Evolutionary conservation across 2,888 invertebrate species (phyloP), one percentile per base, ranked within the genome.

Genomic region (Hipparchia sbordonii): DNA sequence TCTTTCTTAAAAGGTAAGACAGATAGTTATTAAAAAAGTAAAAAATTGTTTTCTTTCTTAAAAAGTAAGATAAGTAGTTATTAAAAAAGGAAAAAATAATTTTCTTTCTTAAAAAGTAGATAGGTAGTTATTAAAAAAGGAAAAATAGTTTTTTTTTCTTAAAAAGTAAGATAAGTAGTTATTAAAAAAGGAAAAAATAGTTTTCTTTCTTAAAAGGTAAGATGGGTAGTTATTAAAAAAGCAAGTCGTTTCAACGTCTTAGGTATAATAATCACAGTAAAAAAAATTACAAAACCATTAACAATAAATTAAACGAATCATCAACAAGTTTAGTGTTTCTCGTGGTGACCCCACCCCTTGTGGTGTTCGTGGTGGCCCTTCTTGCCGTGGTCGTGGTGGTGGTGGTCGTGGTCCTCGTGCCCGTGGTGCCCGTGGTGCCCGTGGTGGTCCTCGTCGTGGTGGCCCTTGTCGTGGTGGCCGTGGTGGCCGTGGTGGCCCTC

Each of bases 371-470:
- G 96, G 56, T 95, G 96, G 67, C 96, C 96, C 88, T 97, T 97
- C 92, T 97, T 97, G 84, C 96, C 97, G 83, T 96, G 96, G 81
- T 95, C 96, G 78, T 95, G 95, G 81, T 97, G 95, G 82, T 96
- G 96, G 77, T 96, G 95, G 81, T 96, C 96, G 82, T 97, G 96
- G 39, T 95, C 95, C 71, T 96, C 96, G 83, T 97, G 96, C 12
- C 97, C 97, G 81, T 96, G 96, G 82, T 97, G 96, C n/a, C 97
- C 96, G 82, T 97, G 96, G 88, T 96, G 96, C 1, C 96, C 97
- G 83, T 97, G 96, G 84, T 97, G 96, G 78, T 95, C 96, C 78
- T 97, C 96, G 79, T 97, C 97, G 85, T 96, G 95, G 84, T 97
- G 97, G 74, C 96, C 96, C 86, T 97, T 97, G 84, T 97, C 96